Conservation (phyloP, 2,113 vertebrate genomes). For the Menidia beryllina region DNA sequence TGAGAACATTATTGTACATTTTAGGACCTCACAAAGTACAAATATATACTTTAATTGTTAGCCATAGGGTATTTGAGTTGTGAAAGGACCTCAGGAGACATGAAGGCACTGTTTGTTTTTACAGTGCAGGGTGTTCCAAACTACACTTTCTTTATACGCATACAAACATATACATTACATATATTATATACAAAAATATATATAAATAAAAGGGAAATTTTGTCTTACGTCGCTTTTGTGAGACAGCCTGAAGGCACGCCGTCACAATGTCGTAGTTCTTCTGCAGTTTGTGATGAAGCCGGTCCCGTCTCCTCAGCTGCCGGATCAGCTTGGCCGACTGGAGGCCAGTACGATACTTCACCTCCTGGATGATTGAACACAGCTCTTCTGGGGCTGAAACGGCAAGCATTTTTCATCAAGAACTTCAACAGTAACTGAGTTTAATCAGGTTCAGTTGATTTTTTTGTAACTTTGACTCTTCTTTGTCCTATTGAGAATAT, state of each 20-base stretch:
- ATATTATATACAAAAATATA: too few relatives aligned
- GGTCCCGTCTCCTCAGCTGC: conserved; percentile 92
- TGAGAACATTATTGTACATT: too few relatives aligned
- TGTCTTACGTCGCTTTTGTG: conserved; percentile 93
- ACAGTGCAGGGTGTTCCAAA: too few relatives aligned
- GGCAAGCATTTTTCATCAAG: neutral
- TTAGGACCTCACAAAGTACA: too few relatives aligned
- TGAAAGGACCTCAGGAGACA: too few relatives aligned
- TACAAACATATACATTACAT: too few relatives aligned
- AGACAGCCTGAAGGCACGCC: conserved; percentile 93
- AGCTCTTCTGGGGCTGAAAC: conserved; percentile 85
- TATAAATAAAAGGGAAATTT: neutral
- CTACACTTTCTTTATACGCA: too few relatives aligned
- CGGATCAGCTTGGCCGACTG: conserved; percentile 93
- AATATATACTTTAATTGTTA: too few relatives aligned
- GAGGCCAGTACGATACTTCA: conserved; percentile 86
- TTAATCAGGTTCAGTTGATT: neutral
- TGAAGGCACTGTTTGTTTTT: too few relatives aligned
- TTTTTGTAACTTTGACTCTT: too few relatives aligned
- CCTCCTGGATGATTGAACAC: conserved; percentile 86
- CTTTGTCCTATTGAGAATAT: too few relatives aligned
- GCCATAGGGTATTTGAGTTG: too few relatives aligned
- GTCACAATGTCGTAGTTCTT: conserved; percentile 95
- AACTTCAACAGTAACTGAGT: neutral
- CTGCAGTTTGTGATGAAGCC: conserved; percentile 88